phyloP scores from a whole-genome alignment of 35 echinoderm and acorn worm species.

The Diadema setosum region DNA sequence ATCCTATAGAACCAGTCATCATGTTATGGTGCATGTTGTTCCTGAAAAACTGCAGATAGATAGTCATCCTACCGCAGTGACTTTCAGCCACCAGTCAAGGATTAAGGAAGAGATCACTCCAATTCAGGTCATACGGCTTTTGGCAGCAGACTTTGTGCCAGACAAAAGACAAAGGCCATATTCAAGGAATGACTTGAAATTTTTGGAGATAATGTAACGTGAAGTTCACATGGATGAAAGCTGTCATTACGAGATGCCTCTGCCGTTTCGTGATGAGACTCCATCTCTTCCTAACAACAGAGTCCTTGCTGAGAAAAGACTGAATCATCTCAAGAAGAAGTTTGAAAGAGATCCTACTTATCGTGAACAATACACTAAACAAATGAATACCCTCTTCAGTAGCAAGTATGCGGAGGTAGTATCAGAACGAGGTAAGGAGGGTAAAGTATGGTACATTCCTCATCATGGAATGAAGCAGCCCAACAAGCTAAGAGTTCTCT shows the following conservation, averaged over 20 bases:
- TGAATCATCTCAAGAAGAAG: constrained; percentile 21
- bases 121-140: not conserved
- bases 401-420: constrained; percentile 55
- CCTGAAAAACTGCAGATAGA: not conserved
- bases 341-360: constrained; percentile 34
- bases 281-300: constrained; percentile 53
- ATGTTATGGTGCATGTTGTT: not conserved
- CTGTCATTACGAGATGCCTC: constrained; percentile 69
- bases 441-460: constrained; percentile 59
- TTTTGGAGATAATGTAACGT: constrained; percentile 36
- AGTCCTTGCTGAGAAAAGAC: constrained; percentile 1
- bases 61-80: not conserved
- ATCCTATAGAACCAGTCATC: not conserved
- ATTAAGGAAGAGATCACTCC: not conserved
- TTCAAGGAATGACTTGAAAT: constrained; percentile 51
- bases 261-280: constrained; percentile 34
- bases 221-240: constrained; percentile 28
- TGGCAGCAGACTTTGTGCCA: not conserved
- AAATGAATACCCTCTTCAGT: constrained; percentile 39
- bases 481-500: not conserved
- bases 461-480: constrained; percentile 71
- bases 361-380: not conserved
- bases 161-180: not conserved
- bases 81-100: not conserved
- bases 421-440: not conserved